Evolutionary conservation across 92 coral and sea anemone species (phyloP), one percentile per base, ranked within the genome.

Genomic region (Hydrozoanthus gracilis): DNA sequence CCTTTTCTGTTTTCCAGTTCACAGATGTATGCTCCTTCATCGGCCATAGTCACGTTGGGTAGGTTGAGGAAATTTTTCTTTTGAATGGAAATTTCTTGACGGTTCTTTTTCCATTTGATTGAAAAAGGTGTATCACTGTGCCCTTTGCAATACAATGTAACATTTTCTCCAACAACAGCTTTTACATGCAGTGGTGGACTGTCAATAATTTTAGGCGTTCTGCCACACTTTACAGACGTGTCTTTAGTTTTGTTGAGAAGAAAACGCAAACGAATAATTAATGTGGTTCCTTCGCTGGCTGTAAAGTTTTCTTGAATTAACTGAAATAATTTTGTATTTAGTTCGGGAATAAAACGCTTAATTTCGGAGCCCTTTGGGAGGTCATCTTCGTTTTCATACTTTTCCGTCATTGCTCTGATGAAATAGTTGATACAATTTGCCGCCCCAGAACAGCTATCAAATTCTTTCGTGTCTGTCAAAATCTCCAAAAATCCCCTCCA

Each of bases 11-110:
- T 82, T 10, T 86, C 82, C 4, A 50, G 82, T 72, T 88, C 27
- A 73, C 90, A 88, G 7, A 49, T 48, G 87, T 88, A 88, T 7
- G 65, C 90, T 1, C 87, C 90, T 45, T 82, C 87, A 62, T 54
- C 69, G 18, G 73, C 46, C 51, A 11, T 61, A 56, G 47, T 82
- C 64, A 73, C 82, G 65, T 82, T 82, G 35, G n/a, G 2, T 56
- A 88, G 56, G 3, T 9, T 35, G 44, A 88, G 73, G 61, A 54
- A 54, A 13, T 2, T 13, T 17, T 54, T 14, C 12, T 72, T 71
- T 44, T 69, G 13, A 18, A 7, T 17, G 2, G 44, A 2, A 27
- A 27, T 27, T 27, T 27, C 35, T 27, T 27, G 35, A 0, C 35
- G 35, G 0, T 27, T 27, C 27, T 15, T 54, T 78, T 5, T 39